These are phyloP conservation scores for Sardinella longiceps DNA, from an alignment of 2,797 vertebrate genomes.

Conservation along the genomic window DNA sequence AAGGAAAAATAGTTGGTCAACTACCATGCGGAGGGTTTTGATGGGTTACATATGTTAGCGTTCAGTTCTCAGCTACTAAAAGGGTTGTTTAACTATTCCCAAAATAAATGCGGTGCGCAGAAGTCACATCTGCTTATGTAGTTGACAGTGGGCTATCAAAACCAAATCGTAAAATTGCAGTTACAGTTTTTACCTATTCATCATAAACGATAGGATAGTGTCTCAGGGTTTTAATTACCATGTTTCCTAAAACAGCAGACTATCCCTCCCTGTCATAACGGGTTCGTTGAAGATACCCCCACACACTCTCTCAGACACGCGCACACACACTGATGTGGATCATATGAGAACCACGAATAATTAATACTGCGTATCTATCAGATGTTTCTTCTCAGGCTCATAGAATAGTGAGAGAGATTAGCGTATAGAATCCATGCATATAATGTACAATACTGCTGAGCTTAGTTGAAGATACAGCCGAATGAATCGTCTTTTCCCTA, in stretches of 20 bases:
- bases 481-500: background rate
- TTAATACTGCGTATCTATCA: background rate
- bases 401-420: background rate
- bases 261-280: constrained; percentile 55
- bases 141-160: constrained; percentile 2
- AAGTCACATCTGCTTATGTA: constrained; percentile 15
- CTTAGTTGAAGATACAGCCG: background rate
- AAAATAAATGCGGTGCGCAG: constrained; percentile 11
- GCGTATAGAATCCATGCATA: background rate
- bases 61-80: background rate
- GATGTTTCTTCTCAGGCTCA: background rate
- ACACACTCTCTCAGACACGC: background rate
- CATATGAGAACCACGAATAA: constrained; percentile 1
- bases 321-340: background rate
- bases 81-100: constrained; percentile 4
- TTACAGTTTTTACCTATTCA: background rate
- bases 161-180: background rate
- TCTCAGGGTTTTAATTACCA: background rate
- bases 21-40: background rate
- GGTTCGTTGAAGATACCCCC: constrained; percentile 52
- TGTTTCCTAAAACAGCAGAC: background rate
- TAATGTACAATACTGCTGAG: background rate
- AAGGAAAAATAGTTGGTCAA: background rate
- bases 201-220: background rate
- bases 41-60: background rate